Conservation (phyloP, 1,140 invertebrate species). For the Calycopis cecrops region DNA sequence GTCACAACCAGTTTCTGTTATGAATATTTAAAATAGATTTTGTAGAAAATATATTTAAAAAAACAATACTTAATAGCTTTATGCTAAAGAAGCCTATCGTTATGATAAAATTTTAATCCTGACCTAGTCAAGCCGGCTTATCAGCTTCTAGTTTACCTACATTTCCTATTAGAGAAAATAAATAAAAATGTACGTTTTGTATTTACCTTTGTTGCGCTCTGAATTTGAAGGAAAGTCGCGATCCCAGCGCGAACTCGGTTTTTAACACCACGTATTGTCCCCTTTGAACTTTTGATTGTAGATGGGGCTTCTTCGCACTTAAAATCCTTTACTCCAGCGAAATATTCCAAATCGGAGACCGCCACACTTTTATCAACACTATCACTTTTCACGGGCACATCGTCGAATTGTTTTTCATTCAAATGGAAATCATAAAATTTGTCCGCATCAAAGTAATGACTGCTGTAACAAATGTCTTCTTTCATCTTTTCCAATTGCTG, state of each 20-base stretch:
- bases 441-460: slow-evolving; percentile 82
- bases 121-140: background rate
- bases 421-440: slow-evolving; percentile 89
- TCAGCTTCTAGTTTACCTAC: background rate
- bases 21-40: too few species aligned
- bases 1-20: too few species aligned
- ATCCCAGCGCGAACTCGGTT: slow-evolving; percentile 95
- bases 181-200: slow-evolving; percentile 15
- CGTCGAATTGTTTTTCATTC: slow-evolving; percentile 82
- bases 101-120: background rate
- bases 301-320: slow-evolving; percentile 78
- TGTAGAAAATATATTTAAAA: too few species aligned
- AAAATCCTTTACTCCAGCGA: slow-evolving; percentile 88
- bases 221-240: slow-evolving; percentile 92
- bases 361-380: slow-evolving; percentile 64
- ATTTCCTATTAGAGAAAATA: slow-evolving; percentile 12
- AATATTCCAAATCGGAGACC: slow-evolving; percentile 79
- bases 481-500: slow-evolving; percentile 74
- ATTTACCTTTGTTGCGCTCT: slow-evolving; percentile 77
- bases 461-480: slow-evolving; percentile 71
- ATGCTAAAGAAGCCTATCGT: too few species aligned
- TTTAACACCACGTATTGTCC: slow-evolving; percentile 93
- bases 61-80: too few species aligned
- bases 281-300: slow-evolving; percentile 91
- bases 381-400: slow-evolving; percentile 61